A percentile compares a stretch with the other conserved stretches of the same genome.
Evolutionary conservation across 2,797 vertebrate species (phyloP).

Genomic region (Propithecus perrieri): DNA sequence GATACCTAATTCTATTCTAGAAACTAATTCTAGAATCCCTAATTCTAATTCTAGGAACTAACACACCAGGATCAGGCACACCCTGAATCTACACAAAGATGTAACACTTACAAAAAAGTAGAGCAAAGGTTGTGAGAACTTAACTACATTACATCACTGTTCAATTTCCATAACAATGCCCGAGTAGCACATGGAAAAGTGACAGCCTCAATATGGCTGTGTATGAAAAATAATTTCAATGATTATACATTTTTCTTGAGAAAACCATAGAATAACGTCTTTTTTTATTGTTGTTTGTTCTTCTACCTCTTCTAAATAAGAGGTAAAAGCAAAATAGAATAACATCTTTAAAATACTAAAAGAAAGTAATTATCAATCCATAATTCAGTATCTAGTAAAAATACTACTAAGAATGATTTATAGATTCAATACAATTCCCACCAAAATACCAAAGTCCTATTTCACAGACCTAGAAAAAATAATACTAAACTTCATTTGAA

Average conservation of each 20-base stretch:
- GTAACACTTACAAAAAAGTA: not conserved
- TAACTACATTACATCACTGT: fast-evolving
- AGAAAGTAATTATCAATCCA: not conserved
- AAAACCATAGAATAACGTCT: too few species aligned
- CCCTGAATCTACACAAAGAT: not conserved
- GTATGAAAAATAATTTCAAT: not conserved
- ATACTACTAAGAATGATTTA: not conserved
- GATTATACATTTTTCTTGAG: not conserved
- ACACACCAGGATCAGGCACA: not conserved
- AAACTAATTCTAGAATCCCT: too few species aligned
- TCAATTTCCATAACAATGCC: not conserved
- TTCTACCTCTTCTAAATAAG: too few species aligned
- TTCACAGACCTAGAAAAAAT: too few species aligned
- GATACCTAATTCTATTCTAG: not conserved
- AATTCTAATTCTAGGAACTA: not conserved
- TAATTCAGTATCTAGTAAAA: not conserved
- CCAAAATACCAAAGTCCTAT: too few species aligned
- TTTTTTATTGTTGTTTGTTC: too few species aligned
- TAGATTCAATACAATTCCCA: too few species aligned
- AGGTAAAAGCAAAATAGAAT: not conserved
- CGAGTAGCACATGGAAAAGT: not conserved
- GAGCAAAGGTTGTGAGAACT: not conserved
- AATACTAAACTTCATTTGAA: too few species aligned
- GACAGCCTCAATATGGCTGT: not conserved
- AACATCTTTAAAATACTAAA: not conserved